phyloP scores from a whole-genome alignment of 30 jellyfish, hydroid and myxozoan genomes.

The Hydra vulgaris region DNA sequence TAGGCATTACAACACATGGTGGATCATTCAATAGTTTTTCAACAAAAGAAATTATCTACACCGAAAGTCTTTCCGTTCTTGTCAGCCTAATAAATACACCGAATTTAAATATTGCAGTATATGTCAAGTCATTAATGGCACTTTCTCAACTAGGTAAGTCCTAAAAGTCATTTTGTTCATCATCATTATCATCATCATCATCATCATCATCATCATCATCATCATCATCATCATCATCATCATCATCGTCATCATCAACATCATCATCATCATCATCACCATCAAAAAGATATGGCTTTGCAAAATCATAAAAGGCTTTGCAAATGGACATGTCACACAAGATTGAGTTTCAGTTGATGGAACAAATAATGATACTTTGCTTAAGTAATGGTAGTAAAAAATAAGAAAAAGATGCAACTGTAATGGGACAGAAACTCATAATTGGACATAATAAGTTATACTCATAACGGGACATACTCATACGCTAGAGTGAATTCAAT shows the following conservation, averaged over 20 bases:
- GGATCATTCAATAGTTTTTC: constrained; percentile 24
- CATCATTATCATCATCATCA: too few relatives aligned
- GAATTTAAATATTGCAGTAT: constrained; percentile 7
- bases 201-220: background rate
- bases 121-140: constrained; percentile 26
- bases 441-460: too few relatives aligned
- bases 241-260: background rate
- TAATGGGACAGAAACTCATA: too few relatives aligned
- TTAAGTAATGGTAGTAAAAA: background rate
- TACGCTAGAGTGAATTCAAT: too few relatives aligned
- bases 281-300: too few relatives aligned
- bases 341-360: too few relatives aligned
- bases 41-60: constrained; percentile 22
- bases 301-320: too few relatives aligned
- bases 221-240: background rate
- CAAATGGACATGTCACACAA: too few relatives aligned
- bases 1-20: constrained; percentile 33
- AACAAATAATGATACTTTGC: too few relatives aligned
- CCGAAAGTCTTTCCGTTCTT: constrained; percentile 29
- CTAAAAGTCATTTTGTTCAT: too few relatives aligned
- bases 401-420: too few relatives aligned
- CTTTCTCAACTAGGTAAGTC: constrained; percentile 30
- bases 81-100: constrained; percentile 30
- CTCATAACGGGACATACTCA: too few relatives aligned
- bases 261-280: background rate